Evolutionary conservation across 2,113 vertebrate species (phyloP).

Genomic region (Mungos mungo): DNA sequence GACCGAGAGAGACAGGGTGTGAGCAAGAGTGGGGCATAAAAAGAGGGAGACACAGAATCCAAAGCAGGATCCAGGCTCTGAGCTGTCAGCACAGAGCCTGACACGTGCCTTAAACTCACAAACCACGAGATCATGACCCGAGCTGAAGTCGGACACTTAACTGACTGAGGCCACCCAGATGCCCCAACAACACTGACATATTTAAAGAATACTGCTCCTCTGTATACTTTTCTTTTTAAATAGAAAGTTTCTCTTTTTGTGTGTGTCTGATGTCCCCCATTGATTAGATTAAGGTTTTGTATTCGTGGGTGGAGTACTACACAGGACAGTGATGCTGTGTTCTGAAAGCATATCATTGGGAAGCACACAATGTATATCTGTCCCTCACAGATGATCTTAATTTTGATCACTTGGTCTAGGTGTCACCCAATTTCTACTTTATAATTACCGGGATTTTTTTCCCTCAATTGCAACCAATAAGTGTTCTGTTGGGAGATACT

Average conservation of each 20-base stretch:
- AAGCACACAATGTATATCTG: not conserved
- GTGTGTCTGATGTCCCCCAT: not conserved
- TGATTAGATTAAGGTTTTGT: not conserved
- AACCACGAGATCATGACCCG: no score
- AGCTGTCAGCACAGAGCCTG: no score
- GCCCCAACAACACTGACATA: not conserved
- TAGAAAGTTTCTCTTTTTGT: not conserved
- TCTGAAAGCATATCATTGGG: not conserved
- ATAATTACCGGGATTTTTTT: not conserved
- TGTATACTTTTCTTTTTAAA: not conserved
- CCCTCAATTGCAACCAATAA: not conserved
- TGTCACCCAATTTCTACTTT: not conserved
- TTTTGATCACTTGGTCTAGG: not conserved
- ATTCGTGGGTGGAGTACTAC: not conserved
- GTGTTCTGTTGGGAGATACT: not conserved
- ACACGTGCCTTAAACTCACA: no score
- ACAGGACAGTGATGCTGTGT: not conserved
- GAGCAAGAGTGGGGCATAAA: no score
- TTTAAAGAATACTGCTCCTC: not conserved
- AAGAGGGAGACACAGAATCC: no score
- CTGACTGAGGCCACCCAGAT: no score
- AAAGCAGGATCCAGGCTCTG: no score
- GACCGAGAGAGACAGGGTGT: no score
- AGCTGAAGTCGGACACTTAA: no score
- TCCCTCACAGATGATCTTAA: not conserved